Conservation (phyloP, 2,113 vertebrate species). For the Gambusia holbrooki region DNA sequence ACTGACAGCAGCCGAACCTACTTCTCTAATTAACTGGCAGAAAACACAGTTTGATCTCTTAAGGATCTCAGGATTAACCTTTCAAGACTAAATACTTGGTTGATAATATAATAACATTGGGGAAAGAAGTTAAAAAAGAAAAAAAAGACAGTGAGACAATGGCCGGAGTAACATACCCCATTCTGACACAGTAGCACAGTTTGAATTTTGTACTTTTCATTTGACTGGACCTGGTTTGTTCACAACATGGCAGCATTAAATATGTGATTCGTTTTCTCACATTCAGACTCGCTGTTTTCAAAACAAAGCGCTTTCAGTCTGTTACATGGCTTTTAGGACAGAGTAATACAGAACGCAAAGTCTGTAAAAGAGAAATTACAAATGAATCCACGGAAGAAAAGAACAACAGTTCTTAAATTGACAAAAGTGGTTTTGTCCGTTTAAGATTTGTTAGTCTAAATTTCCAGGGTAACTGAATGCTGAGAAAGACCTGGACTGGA, state of each 20-base stretch:
- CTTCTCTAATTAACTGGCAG: not conserved
- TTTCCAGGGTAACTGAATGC: not conserved
- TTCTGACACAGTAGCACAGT: not conserved
- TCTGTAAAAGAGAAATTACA: not conserved
- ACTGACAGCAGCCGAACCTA: not conserved
- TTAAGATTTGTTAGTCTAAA: not conserved
- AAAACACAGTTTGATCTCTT: not conserved
- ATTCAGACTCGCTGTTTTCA: too few relatives aligned
- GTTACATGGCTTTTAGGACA: not conserved
- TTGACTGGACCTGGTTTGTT: not conserved
- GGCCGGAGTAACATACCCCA: not conserved
- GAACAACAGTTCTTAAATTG: not conserved
- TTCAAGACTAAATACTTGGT: not conserved
- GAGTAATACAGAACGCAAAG: not conserved
- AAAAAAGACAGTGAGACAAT: not conserved
- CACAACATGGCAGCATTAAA: not conserved
- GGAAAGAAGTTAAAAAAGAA: not conserved
- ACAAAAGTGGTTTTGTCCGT: not conserved
- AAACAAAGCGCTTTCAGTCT: not conserved
- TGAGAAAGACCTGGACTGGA: not conserved
- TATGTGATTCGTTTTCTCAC: not conserved
- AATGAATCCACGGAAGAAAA: not conserved
- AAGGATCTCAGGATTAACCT: not conserved
- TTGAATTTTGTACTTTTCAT: not conserved
- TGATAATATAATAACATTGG: not conserved